Base-by-base conservation (phyloP, 2,888 invertebrate species). In the Ichneumoninae sp. region DNA sequence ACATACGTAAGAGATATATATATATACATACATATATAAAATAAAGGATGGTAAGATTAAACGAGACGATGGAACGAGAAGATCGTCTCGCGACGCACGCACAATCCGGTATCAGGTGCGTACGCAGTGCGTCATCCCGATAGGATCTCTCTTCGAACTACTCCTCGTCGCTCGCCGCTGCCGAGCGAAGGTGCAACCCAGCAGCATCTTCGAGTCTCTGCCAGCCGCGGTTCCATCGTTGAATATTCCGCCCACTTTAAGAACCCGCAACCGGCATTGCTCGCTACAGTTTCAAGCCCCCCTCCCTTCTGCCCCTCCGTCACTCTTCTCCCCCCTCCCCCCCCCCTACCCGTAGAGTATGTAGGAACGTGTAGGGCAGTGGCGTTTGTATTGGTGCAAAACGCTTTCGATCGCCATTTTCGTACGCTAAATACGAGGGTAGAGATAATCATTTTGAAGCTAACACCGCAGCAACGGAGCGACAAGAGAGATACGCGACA, bases 41-140 rank as follows among this genome's bases (percentile, higher is more conserved):
- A 26, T 8, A 33, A 57, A 63, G 63, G 33, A 70, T n/a, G 33
- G 60, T 22, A 70, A 60, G 78, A 78, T 78, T 70, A n/a, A 66
- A 63, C 52, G 77, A 47, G 50, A 70, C 73, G 73, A 83, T 73
- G 78, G 65, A 71, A 74, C 68, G 77, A 81, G 75, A 40, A 73
- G 70, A 78, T 83, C 73, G 73, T 83, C 77, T 73, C 40, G 77
- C 82, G 85, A 82, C 83, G 84, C 86, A 87, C 83, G 87, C 87
- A 88, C 88, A 87, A 87, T 89, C 85, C 87, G 86, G 91, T 93
- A 92, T 93, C 93, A 93, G 92, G 92, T 93, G 93, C 92, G 89
- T 90, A 90, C 87, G 92, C 93, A 91, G 92, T 93, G 92, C 91
- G 90, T 93, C 93, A 93, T 92, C 87, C 91, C 91, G 93, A 93